Base-by-base conservation (phyloP, 2,888 invertebrate species). In the Morpho achilles region DNA sequence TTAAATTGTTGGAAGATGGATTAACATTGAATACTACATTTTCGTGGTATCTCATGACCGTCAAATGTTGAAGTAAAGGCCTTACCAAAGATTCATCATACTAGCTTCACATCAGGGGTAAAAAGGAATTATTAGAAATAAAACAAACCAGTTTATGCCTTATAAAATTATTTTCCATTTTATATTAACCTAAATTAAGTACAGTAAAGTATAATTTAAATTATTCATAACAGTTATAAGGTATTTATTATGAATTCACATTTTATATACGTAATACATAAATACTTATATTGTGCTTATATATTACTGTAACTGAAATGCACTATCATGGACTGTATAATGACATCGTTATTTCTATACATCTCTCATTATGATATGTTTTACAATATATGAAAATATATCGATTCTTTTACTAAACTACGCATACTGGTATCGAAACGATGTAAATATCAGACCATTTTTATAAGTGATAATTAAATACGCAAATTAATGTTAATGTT, bases 221-320 rank as follows among this genome's bases (percentile, higher is more conserved):
- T 84, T 86, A 85, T 78, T 78, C 79, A 82, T 88, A 88, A 89
- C 89, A 87, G 81, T 82, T 84, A 81, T 83, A 84, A 84, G 79
- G 82, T 80, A 80, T 81, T 85, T 85, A 84, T 85, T 86, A 86
- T 84, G 85, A 84, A 82, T 82, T 79, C 70, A 74, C 72, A 71
- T 76, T 77, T 76, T 54, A 45, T 77, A 76, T 69, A 53, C 42
- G 48, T 23, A 73, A 76, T 76, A 76, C 75, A 76, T 80, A 83
- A 75, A 85, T 82, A 83, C 74, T 79, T 76, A 75, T 73, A 75
- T 89, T 89, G 87, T 89, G 89, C 87, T 87, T 86, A 87, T 72
- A 82, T 72, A 82, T 81, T 84, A 86, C 76, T 78, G 75, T 75
- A 76, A 81, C 83, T 87, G 85, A 89, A 89, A 90, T 88, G 87